phyloP scores from a whole-genome alignment of 2,888 invertebrate species.

The Carpatolechia fugitivella region DNA sequence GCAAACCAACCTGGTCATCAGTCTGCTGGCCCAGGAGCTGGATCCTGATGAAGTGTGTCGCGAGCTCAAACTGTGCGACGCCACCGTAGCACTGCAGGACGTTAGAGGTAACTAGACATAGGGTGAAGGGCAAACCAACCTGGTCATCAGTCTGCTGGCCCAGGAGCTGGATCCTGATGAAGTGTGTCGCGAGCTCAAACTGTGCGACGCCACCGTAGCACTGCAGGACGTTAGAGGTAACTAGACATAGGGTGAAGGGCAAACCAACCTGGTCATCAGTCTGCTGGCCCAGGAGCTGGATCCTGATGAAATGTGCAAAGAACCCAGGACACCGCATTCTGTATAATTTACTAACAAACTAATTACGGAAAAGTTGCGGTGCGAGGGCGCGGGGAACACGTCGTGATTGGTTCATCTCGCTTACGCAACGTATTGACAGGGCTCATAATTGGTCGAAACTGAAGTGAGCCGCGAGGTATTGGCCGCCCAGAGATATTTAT shows the following conservation, averaged over 20 bases:
- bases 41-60: conserved; percentile 85
- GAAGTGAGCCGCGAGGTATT: no score
- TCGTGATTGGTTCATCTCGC: no score
- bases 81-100: conserved; percentile 25
- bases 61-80: conserved; percentile 81
- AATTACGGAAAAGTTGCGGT: no score
- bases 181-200: conserved; percentile 84
- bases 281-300: conserved; percentile 83
- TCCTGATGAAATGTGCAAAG: conserved; percentile 84
- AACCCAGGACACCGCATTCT: no score
- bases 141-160: conserved; percentile 83
- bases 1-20: conserved; percentile 83
- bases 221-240: conserved; percentile 46
- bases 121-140: conserved; percentile 78
- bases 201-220: conserved; percentile 69
- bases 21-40: conserved; percentile 82
- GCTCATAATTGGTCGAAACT: no score
- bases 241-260: conserved; percentile 56
- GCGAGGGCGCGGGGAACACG: no score
- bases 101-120: conserved; percentile 49
- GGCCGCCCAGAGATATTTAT: no score
- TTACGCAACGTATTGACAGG: no score
- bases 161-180: conserved; percentile 83
- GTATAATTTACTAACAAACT: no score
- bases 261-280: conserved; percentile 83